These are phyloP conservation scores for Cochlearius cochlearius DNA, from an alignment of 2,113 vertebrate species.

Conservation along the genomic window DNA sequence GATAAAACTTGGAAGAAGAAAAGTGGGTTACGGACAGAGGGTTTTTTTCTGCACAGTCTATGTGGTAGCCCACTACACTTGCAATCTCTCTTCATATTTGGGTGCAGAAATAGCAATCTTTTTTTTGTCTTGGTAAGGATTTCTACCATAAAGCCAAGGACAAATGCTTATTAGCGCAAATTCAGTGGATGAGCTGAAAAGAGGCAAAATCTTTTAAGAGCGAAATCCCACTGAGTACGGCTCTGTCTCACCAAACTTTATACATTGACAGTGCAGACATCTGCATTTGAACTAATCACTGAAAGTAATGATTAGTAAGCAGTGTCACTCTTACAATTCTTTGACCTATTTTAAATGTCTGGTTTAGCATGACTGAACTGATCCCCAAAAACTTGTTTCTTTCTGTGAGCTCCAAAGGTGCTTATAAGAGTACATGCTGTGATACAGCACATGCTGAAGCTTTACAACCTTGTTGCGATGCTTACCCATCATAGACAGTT, in stretches of 20 bases:
- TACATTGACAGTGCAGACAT: neutral
- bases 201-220: neutral
- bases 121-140: neutral
- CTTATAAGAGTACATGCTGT: neutral
- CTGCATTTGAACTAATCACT: neutral
- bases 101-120: neutral
- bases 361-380: neutral
- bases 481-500: neutral
- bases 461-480: neutral
- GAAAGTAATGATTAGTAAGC: neutral
- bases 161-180: neutral
- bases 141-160: neutral
- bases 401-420: neutral
- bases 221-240: neutral
- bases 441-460: neutral
- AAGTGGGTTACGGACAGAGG: neutral
- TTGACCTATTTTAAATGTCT: neutral
- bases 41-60: accelerated
- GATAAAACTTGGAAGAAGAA: neutral
- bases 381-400: neutral
- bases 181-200: neutral
- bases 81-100: neutral
- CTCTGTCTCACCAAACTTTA: neutral
- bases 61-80: too few relatives aligned
- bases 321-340: neutral